Evolutionary conservation across 2,113 vertebrate genomes (phyloP).

Genomic region (Arizona elegans): DNA sequence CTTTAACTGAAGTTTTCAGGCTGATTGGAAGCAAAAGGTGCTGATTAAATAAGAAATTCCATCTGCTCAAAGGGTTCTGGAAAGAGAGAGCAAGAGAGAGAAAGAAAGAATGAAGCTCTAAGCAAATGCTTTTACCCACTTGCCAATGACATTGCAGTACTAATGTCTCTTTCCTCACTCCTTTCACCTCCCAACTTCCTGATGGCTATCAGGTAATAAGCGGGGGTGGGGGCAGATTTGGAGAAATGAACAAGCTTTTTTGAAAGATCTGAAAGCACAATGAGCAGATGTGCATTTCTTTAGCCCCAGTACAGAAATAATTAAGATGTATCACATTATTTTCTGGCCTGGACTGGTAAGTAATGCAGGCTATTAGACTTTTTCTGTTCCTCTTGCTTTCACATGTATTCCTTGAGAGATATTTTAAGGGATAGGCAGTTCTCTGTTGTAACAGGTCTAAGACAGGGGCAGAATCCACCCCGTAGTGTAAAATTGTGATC

Average conservation of each 20-base stretch:
- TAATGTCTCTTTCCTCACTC: neutral
- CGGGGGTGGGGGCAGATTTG: neutral
- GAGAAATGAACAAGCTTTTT: neutral
- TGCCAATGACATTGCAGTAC: neutral
- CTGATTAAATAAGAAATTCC: slow-evolving; percentile 31
- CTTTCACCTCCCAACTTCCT: neutral
- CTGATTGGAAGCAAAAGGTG: slow-evolving; percentile 23
- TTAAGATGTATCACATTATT: neutral
- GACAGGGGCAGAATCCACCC: neutral
- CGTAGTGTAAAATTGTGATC: neutral
- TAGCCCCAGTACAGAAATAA: rapidly evolving
- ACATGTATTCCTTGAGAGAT: neutral
- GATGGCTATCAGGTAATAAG: slow-evolving; percentile 9
- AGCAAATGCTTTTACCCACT: slow-evolving; percentile 4
- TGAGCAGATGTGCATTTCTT: neutral
- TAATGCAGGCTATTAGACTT: neutral
- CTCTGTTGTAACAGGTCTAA: neutral
- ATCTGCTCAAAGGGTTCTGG: neutral
- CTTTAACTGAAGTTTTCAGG: neutral
- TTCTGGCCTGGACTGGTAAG: neutral
- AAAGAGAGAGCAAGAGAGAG: too few species aligned
- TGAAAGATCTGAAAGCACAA: neutral
- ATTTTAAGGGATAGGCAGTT: neutral
- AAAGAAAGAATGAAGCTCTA: too few species aligned
- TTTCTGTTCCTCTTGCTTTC: neutral